Evolutionary conservation across 2,113 vertebrate genomes (phyloP), one percentile per base, ranked within the genome.

Genomic region (Eclectus roratus): DNA sequence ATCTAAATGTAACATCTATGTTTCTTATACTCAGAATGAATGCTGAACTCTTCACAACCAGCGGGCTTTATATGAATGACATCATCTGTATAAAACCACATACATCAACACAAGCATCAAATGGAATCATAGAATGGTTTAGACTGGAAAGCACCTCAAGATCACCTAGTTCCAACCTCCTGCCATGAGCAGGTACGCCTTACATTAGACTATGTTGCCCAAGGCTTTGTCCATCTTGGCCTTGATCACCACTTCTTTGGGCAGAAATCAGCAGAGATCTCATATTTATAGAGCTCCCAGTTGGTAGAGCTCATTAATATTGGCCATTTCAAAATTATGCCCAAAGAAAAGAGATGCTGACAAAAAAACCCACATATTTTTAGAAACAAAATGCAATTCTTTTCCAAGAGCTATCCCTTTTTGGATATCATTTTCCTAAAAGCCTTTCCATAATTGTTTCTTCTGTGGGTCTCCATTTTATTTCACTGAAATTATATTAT

Each of bases 291-390:
- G 56, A 58, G 21, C 56, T 35, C 21, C 56, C 33, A 35, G n/a
- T 15, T 24, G 21, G 33, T 35, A 58, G 21, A 35, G 56, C 56
- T 58, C 56, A 35, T 58, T 58, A 58, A 35, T 58, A 35, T 35
- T 24, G 21, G 56, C 56, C 33, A 58, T 35, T 35, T 50, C 53
- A 76, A 84, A 68, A 55, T 9, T 3, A 79, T 1, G 0, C 24
- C 46, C 60, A 13, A 7, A 88, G 14, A 84, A 66, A 6, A 69
- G 27, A 44, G 23, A 11, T 80, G 39, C 16, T 55, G 14, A 55
- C 60, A 66, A 74, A 58, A 23, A n/a, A 56, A 73, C 1, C 0
- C 0, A 1, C 1, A 0, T 13, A 15, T 29, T 69, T 80, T 68
- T 35, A 68, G 39, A 81, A 81, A 47, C 9, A 79, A 84, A 81